These are phyloP conservation scores for Manacus vitellinus DNA, from an alignment of 2,113 vertebrate genomes.

Conservation along the genomic window DNA sequence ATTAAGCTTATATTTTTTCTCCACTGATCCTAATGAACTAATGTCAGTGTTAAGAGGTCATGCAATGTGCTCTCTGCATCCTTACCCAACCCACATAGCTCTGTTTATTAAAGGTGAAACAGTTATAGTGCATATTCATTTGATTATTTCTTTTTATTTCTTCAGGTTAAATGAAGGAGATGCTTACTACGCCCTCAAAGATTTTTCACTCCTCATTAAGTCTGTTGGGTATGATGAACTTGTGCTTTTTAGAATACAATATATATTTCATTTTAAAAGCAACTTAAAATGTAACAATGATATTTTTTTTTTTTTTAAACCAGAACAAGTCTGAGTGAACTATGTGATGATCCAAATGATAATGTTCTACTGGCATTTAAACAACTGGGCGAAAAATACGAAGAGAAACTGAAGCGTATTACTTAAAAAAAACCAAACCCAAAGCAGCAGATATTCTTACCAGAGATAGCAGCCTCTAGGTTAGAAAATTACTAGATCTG, in stretches of 20 bases:
- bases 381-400: constrained; percentile 1
- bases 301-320: neutral
- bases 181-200: neutral
- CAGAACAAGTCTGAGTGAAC: constrained; percentile 36
- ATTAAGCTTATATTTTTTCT: neutral
- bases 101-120: neutral
- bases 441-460: neutral
- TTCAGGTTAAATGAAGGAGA: constrained; percentile 46
- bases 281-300: neutral
- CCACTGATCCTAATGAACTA: neutral
- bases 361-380: constrained; percentile 41
- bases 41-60: neutral
- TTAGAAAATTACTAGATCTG: neutral
- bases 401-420: neutral
- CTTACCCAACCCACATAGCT: neutral
- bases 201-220: constrained; percentile 29
- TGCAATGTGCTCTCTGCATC: neutral
- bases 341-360: constrained; percentile 29
- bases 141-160: neutral
- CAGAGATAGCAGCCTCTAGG: neutral
- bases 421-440: neutral
- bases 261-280: neutral
- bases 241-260: neutral
- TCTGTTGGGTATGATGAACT: neutral
- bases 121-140: rapidly evolving